phyloP scores from a whole-genome alignment of 2,888 invertebrate species.

The Drosophila kuntzei region DNA sequence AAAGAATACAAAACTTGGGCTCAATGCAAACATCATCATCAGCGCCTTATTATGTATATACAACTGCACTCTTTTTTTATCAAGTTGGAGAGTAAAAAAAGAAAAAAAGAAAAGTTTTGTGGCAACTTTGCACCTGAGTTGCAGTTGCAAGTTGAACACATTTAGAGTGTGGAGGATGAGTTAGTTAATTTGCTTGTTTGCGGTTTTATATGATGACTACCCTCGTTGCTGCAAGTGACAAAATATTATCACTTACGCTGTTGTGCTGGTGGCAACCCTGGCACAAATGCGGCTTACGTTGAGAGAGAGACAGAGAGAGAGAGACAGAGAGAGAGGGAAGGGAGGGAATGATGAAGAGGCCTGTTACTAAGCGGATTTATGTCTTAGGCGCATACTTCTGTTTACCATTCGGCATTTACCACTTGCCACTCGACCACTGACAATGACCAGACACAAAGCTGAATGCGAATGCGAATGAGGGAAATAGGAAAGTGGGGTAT shows the following conservation, averaged over 20 bases:
- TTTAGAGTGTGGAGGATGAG: conserved; percentile 40
- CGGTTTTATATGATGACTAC: conserved; percentile 34
- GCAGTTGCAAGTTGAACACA: conserved; percentile 17
- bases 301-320: neutral
- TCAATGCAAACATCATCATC: conserved; percentile 68
- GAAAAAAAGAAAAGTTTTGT: conserved; percentile 48
- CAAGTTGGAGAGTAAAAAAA: conserved; percentile 12
- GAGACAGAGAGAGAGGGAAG: neutral
- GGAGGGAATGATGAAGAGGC: conserved; percentile 6
- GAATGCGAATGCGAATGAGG: too few relatives aligned
- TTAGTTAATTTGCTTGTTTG: conserved; percentile 70
- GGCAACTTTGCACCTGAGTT: conserved; percentile 49
- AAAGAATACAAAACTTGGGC: conserved; percentile 31
- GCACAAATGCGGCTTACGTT: conserved; percentile 41
- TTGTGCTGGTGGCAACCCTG: conserved; percentile 38
- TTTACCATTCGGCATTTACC: conserved; percentile 43
- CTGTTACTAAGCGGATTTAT: conserved; percentile 50
- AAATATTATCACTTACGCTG: conserved; percentile 36
- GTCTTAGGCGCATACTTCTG: conserved; percentile 40
- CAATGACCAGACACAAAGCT: conserved; percentile 16
- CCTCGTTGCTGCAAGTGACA: conserved; percentile 9
- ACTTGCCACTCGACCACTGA: conserved; percentile 23
- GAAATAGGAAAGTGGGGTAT: too few relatives aligned
- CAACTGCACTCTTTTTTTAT: conserved; percentile 25
- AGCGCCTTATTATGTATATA: conserved; percentile 54